phyloP scores from a whole-genome alignment of 2,113 vertebrate genomes.

The Hoplias malabaricus region DNA sequence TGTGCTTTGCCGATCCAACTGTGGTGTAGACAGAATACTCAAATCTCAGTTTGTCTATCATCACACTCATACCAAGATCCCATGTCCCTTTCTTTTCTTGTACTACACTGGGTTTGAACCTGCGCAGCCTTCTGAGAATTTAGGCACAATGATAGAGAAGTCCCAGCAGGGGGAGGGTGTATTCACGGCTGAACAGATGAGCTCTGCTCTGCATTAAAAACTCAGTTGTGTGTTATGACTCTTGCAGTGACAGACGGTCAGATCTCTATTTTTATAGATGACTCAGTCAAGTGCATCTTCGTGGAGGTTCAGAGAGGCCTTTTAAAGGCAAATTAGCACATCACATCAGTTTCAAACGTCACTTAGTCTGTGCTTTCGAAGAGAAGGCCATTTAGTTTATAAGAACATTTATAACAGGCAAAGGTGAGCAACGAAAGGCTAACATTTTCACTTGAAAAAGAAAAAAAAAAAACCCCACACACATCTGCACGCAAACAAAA shows the following conservation, averaged over 20 bases:
- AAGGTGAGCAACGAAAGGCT: constrained; percentile 3
- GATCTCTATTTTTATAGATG: constrained; percentile 3
- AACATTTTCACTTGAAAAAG: constrained; percentile 36
- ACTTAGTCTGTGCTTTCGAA: constrained; percentile 14
- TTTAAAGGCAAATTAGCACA: constrained; percentile 26
- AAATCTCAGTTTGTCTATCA: background rate
- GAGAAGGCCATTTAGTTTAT: constrained; percentile 21
- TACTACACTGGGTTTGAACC: background rate
- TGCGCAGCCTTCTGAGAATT: constrained; percentile 22
- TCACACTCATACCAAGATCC: background rate
- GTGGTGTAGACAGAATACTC: background rate
- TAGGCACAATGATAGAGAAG: constrained; percentile 1
- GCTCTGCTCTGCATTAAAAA: background rate
- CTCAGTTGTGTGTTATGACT: background rate
- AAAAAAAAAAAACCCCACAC: constrained; percentile 29
- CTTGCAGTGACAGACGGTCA: constrained; percentile 31
- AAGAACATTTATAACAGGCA: constrained; percentile 5
- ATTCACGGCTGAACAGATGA: background rate
- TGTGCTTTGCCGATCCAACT: background rate
- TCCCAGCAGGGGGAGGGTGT: constrained; percentile 16
- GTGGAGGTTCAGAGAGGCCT: background rate
- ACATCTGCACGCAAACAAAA: constrained; percentile 30
- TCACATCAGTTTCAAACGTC: constrained; percentile 16
- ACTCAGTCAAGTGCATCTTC: constrained; percentile 27
- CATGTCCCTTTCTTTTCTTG: background rate